These are phyloP conservation scores for Epizoanthus rinbou DNA, from an alignment of 92 coral and sea anemone species.

Conservation along the genomic window DNA sequence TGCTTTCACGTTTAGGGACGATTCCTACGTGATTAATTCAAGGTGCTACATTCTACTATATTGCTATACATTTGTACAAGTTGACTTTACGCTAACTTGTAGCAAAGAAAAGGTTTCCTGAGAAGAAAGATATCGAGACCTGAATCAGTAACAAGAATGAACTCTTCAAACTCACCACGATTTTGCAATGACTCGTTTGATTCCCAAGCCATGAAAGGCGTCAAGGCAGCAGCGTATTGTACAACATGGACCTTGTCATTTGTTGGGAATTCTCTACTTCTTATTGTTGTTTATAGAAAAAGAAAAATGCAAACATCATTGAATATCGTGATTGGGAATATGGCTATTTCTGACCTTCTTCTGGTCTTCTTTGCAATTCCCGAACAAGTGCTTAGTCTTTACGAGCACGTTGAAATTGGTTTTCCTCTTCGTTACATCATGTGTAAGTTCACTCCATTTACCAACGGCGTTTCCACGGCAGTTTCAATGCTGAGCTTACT, in stretches of 20 bases:
- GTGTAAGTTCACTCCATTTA: constrained; percentile 29
- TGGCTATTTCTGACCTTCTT: constrained; percentile 29
- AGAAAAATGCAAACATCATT: constrained; percentile 3
- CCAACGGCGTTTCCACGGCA: constrained; percentile 18
- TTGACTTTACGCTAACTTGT: too few relatives aligned
- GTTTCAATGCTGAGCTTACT: constrained; percentile 27
- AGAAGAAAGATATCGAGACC: too few relatives aligned
- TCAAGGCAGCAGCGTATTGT: constrained; percentile 17
- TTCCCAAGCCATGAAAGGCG: neutral
- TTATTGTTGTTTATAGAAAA: constrained; percentile 2
- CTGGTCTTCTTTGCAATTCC: constrained; percentile 13
- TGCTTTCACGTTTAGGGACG: too few relatives aligned
- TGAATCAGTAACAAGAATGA: too few relatives aligned
- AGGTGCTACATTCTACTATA: too few relatives aligned
- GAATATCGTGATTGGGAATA: constrained; percentile 23
- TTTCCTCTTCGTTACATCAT: constrained; percentile 6
- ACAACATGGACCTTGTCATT: neutral
- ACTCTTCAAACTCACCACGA: too few relatives aligned
- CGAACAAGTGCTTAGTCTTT: neutral
- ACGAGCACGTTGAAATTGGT: neutral
- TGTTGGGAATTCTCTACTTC: neutral
- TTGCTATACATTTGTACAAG: too few relatives aligned
- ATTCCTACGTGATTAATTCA: too few relatives aligned
- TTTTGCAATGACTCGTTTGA: too few relatives aligned
- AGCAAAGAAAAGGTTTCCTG: too few relatives aligned